phyloP scores from a whole-genome alignment of 2,888 invertebrate genomes.

The Tuberolachnus salignus region DNA sequence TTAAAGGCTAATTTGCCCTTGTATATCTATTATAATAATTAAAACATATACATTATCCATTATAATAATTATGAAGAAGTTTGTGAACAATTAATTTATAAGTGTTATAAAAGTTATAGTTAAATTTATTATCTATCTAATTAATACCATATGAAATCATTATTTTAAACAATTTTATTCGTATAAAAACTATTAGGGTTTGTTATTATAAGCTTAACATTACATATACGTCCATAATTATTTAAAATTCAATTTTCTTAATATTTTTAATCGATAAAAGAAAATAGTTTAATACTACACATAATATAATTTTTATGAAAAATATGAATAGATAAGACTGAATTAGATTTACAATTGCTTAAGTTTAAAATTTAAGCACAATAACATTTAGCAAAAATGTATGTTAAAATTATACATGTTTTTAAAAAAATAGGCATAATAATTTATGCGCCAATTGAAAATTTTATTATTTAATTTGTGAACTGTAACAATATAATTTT shows the following conservation, averaged over 20 bases:
- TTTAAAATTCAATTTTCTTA: background rate
- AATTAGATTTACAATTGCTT: slow-evolving; percentile 13
- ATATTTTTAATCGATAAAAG: background rate
- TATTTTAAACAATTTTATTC: slow-evolving; percentile 32
- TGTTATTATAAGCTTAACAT: slow-evolving; percentile 1
- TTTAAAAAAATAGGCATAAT: background rate
- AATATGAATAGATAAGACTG: slow-evolving; percentile 38
- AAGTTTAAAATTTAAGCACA: background rate
- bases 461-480: background rate
- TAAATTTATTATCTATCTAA: slow-evolving; percentile 22
- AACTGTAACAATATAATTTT: background rate
- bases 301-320: background rate
- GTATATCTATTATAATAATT: background rate
- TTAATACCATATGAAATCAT: slow-evolving; percentile 1
- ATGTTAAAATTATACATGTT: background rate
- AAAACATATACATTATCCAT: slow-evolving; percentile 10
- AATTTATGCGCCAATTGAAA: background rate
- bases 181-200: background rate
- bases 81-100: slow-evolving; percentile 23
- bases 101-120: slow-evolving; percentile 26
- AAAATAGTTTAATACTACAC: slow-evolving; percentile 10
- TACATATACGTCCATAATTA: slow-evolving; percentile 9
- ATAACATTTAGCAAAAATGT: background rate
- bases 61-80: slow-evolving; percentile 28
- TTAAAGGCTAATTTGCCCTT: background rate